Conservation (phyloP, 1,140 invertebrate genomes). For the Drosophila tristis region DNA sequence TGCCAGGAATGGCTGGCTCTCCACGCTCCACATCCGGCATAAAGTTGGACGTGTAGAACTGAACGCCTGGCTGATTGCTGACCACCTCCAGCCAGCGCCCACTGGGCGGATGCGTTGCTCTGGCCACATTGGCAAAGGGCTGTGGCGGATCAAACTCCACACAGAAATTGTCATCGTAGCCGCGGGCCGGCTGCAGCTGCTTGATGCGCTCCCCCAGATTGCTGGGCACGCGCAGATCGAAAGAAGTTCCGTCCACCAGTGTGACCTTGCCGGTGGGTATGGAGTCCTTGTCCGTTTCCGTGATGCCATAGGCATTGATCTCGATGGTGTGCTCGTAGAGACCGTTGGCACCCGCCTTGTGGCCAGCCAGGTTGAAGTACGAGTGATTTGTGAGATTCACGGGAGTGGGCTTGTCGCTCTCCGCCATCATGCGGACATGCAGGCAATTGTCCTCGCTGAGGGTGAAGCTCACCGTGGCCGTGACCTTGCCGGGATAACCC, state of each 20-base stretch:
- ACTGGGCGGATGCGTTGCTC: conserved; percentile 87
- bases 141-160: conserved; percentile 81
- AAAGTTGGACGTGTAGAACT: conserved; percentile 94
- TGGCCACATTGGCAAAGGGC: conserved; percentile 52
- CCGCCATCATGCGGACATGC: conserved; percentile 89
- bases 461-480: conserved; percentile 89
- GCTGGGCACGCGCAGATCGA: conserved; percentile 88
- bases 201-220: conserved; percentile 85
- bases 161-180: conserved; percentile 93
- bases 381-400: conserved; percentile 97
- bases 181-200: conserved; percentile 84
- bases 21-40: conserved; percentile 86
- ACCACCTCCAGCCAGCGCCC: conserved; percentile 91
- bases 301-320: conserved; percentile 91
- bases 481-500: conserved; percentile 92
- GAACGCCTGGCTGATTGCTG: conserved; percentile 94
- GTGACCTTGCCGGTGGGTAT: conserved; percentile 92
- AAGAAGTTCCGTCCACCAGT: conserved; percentile 87
- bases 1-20: conserved; percentile 56
- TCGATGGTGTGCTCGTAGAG: conserved; percentile 90
- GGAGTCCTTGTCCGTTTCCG: conserved; percentile 89
- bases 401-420: conserved; percentile 90
- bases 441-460: conserved; percentile 90
- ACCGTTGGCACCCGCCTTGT: conserved; percentile 86
- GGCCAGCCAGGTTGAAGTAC: conserved; percentile 97